Conservation (phyloP, 2,113 vertebrate genomes). For the Hemichromis elongatus region DNA sequence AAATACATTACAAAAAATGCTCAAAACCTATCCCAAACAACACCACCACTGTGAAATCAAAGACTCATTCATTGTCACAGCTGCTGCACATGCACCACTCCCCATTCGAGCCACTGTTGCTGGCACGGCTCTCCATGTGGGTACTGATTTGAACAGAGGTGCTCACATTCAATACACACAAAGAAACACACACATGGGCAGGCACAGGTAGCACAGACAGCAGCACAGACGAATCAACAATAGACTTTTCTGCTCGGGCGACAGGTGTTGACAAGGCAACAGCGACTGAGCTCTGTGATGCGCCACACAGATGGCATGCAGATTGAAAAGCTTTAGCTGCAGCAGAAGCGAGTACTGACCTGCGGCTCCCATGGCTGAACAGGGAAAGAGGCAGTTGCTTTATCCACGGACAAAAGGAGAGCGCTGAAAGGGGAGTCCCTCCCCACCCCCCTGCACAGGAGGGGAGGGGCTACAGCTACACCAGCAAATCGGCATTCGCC, state of each 20-base stretch:
- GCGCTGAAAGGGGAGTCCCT: constrained; percentile 42
- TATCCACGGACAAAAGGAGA: constrained; percentile 74
- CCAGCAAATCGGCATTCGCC: constrained; percentile 53
- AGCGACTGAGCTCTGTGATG: constrained; percentile 11
- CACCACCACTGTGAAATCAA: background rate
- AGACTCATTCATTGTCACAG: constrained; percentile 1
- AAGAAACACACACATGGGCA: background rate
- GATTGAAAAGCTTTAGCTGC: constrained; percentile 49
- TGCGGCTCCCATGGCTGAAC: constrained; percentile 77
- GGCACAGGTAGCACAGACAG: constrained; percentile 29
- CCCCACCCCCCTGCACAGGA: constrained; percentile 1
- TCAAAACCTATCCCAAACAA: background rate
- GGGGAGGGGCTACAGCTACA: constrained; percentile 51
- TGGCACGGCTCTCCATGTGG: constrained; percentile 1
- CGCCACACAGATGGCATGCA: constrained; percentile 10
- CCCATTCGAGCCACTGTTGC: background rate
- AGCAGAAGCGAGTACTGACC: constrained; percentile 71
- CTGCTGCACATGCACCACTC: constrained; percentile 22
- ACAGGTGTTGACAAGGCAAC: constrained; percentile 23
- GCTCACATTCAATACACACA: constrained; percentile 1
- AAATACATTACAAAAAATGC: background rate
- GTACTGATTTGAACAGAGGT: constrained; percentile 31
- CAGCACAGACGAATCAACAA: constrained; percentile 7
- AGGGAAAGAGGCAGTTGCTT: constrained; percentile 74
- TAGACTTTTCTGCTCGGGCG: background rate